Evolutionary conservation across 2,888 invertebrate species (phyloP).

Genomic region (Coronaproctus castanopsis): DNA sequence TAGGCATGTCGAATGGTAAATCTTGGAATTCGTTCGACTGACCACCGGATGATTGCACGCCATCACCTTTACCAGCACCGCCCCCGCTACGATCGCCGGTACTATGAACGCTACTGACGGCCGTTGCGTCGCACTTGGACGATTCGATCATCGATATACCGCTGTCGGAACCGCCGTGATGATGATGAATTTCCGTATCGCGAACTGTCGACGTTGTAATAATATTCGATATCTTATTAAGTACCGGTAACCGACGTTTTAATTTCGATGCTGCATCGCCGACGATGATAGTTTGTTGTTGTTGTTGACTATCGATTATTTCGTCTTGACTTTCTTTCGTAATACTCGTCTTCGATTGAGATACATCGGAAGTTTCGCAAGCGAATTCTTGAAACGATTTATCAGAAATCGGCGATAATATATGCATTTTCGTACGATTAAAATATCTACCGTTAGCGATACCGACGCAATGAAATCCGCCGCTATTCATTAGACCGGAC

Average conservation of each 20-base stretch:
- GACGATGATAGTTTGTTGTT: not conserved
- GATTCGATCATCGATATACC: conserved; percentile 1
- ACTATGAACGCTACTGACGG: conserved; percentile 34
- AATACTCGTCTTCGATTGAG: conserved; percentile 17
- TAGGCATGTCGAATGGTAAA: conserved; percentile 81
- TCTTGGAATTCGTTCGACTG: conserved; percentile 36
- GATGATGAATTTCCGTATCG: too few relatives aligned
- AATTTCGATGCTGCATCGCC: not conserved
- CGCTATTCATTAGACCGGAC: conserved; percentile 32
- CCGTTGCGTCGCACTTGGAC: conserved; percentile 11
- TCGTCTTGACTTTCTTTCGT: conserved; percentile 20
- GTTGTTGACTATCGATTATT: conserved; percentile 4
- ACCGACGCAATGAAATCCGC: conserved; percentile 28
- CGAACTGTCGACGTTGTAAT: not conserved
- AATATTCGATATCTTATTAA: conserved; percentile 2
- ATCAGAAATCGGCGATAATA: conserved; percentile 72
- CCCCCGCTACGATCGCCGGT: conserved; percentile 62
- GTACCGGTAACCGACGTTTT: conserved; percentile 2
- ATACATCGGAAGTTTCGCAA: conserved; percentile 57
- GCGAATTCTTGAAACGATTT: conserved; percentile 73
- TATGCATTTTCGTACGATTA: conserved; percentile 56
- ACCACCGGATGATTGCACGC: conserved; percentile 4
- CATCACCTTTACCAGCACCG: conserved; percentile 24
- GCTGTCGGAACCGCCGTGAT: not conserved
- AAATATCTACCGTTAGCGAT: conserved; percentile 35